phyloP scores from a whole-genome alignment of 2,888 invertebrate genomes.

The Neoascia interrupta region DNA sequence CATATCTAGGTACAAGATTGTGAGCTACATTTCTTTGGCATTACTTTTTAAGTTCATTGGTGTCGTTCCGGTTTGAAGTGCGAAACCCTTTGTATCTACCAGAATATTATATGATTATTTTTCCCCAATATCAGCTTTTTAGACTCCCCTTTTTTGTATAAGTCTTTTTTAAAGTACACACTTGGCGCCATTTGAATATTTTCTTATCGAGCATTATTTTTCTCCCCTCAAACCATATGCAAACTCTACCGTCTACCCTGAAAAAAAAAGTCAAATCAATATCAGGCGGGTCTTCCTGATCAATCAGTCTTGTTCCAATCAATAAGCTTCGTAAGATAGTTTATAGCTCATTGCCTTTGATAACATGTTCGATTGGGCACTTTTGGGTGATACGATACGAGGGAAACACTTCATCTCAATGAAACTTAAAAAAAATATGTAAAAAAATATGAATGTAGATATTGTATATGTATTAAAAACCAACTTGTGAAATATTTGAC shows the following conservation, averaged over 20 bases:
- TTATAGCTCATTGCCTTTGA: slow-evolving; percentile 1
- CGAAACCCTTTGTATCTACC: no score
- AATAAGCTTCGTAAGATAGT: slow-evolving; percentile 35
- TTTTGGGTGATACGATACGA: not conserved
- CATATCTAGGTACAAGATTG: no score
- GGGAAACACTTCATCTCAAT: slow-evolving; percentile 1
- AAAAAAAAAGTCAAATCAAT: slow-evolving; percentile 22
- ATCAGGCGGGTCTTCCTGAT: slow-evolving; percentile 1
- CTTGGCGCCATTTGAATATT: slow-evolving; percentile 55
- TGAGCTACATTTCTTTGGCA: no score
- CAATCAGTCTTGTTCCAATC: slow-evolving; percentile 54
- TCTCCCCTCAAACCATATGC: not conserved
- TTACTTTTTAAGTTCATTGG: no score
- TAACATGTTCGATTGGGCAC: slow-evolving; percentile 4
- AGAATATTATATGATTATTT: no score
- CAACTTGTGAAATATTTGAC: slow-evolving; percentile 35
- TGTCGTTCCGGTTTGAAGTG: no score
- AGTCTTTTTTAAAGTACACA: no score
- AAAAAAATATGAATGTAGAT: no score
- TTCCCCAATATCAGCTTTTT: no score
- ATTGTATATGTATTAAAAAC: no score
- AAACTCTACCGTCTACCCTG: not conserved
- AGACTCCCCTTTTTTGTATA: no score
- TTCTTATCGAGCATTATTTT: slow-evolving; percentile 20
- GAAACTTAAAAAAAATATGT: no score